These are phyloP conservation scores for Heliconius ethilla DNA, from an alignment of 2,888 invertebrate species.

Conservation along the genomic window DNA sequence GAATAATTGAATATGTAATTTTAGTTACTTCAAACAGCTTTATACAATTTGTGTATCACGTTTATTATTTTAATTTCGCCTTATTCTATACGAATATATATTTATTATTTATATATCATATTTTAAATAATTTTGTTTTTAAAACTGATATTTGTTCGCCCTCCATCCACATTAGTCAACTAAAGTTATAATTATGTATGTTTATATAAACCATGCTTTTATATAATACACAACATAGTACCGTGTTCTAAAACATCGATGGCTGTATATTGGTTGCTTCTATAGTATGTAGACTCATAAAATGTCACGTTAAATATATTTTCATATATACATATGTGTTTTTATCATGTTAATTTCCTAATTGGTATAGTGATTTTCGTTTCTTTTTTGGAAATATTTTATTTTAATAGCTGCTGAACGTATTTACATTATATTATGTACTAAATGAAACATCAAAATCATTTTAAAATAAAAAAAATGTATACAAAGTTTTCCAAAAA, in stretches of 20 bases:
- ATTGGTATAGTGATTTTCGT: not conserved
- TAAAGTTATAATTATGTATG: not conserved
- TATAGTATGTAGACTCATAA: slow-evolving; percentile 21
- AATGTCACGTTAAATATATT: not conserved
- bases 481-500: not conserved
- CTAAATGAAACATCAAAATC: not conserved
- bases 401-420: slow-evolving; percentile 1
- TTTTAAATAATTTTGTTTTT: not conserved
- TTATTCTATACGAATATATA: not conserved
- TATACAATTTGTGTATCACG: not conserved
- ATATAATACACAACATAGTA: slow-evolving; percentile 16
- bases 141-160: not conserved
- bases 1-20: not conserved
- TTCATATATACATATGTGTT: slow-evolving; percentile 1
- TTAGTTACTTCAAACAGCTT: not conserved
- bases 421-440: not conserved
- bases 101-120: not conserved
- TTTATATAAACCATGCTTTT: slow-evolving; percentile 19
- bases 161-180: not conserved
- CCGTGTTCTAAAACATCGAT: slow-evolving; percentile 24
- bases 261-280: slow-evolving; percentile 23
- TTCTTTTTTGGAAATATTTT: not conserved
- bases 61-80: not conserved
- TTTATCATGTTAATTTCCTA: not conserved
- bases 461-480: not conserved